phyloP scores from a whole-genome alignment of 2,113 vertebrate species.

The Trogon surrucura region DNA sequence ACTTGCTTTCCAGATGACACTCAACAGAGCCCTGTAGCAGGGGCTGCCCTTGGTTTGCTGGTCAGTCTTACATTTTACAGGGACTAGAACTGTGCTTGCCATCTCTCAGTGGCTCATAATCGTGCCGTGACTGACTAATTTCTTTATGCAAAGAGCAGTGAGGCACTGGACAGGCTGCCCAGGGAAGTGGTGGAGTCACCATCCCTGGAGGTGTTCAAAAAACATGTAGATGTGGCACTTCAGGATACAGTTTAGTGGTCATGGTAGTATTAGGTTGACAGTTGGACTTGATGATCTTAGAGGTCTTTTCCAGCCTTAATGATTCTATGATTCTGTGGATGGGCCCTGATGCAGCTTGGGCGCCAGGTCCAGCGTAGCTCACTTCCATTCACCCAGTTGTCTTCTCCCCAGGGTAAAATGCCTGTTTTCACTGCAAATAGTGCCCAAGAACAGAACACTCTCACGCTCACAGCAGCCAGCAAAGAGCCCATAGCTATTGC shows the following conservation, averaged over 20 bases:
- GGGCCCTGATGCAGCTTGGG: neutral
- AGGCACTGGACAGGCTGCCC: no score
- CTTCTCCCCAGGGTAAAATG: neutral
- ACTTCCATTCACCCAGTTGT: neutral
- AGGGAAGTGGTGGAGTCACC: no score
- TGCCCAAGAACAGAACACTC: neutral
- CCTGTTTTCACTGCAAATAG: neutral
- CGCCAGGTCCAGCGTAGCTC: neutral
- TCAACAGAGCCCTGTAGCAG: neutral
- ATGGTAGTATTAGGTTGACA: no score
- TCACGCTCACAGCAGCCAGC: neutral
- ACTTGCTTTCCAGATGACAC: neutral
- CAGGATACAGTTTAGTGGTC: no score
- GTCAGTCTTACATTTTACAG: neutral
- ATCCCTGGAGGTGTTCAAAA: no score
- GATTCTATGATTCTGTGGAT: no score
- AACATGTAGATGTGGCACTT: no score
- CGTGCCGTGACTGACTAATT: neutral
- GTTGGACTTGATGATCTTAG: no score
- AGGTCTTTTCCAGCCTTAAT: no score
- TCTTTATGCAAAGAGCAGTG: no score
- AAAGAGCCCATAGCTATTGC: neutral
- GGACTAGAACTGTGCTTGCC: accelerated
- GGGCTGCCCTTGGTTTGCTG: neutral
- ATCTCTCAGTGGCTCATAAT: accelerated